These are phyloP conservation scores for Pangasius djambal DNA, from an alignment of 2,797 vertebrate genomes.

Conservation along the genomic window DNA sequence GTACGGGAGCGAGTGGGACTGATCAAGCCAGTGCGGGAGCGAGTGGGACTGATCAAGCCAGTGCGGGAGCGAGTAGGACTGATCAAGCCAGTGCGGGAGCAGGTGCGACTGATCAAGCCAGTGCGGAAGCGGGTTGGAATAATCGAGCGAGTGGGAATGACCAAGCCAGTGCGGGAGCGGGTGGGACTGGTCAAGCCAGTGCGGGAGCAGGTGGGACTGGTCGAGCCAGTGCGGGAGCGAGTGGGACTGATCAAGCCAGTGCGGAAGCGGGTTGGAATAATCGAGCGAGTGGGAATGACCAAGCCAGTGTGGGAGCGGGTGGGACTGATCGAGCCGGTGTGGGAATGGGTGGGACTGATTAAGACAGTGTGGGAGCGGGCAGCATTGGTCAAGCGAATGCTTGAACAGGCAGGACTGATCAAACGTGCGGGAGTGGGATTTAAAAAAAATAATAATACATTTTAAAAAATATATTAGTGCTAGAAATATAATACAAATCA, in stretches of 20 bases:
- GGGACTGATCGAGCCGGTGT: background rate
- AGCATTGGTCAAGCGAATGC: background rate
- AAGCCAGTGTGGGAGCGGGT: too few relatives aligned
- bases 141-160: too few relatives aligned
- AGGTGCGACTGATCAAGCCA: background rate
- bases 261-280: too few relatives aligned
- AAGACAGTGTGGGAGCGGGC: too few relatives aligned
- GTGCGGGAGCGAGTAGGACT: too few relatives aligned
- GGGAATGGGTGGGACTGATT: background rate
- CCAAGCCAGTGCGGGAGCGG: background rate
- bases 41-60: rapidly evolving
- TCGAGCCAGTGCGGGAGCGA: background rate
- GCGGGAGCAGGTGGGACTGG: too few relatives aligned
- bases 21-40: background rate
- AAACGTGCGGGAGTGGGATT: background rate
- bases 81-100: background rate
- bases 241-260: background rate
- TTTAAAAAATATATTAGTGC: background rate
- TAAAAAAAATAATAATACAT: background rate
- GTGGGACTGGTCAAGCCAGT: background rate
- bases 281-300: background rate
- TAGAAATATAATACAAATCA: background rate
- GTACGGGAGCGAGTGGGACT: background rate
- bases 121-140: too few relatives aligned
- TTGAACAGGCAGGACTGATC: background rate